These are phyloP conservation scores for Ardeotis arabs DNA, from an alignment of 2,113 vertebrate genomes.

Conservation along the genomic window DNA sequence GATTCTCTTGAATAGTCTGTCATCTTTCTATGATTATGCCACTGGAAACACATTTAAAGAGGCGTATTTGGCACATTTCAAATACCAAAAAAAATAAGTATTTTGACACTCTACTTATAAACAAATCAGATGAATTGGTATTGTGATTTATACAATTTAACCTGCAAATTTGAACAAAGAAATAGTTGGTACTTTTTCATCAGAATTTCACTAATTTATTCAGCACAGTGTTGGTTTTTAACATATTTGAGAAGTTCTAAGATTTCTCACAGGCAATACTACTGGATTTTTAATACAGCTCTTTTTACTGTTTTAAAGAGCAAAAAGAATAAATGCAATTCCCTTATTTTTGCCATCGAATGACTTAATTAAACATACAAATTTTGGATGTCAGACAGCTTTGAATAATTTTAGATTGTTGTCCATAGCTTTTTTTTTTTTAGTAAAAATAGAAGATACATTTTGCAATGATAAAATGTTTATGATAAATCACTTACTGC, in stretches of 20 bases:
- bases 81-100: constrained; percentile 2
- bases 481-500: background rate
- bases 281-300: background rate
- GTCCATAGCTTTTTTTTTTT: background rate
- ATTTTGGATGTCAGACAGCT: background rate
- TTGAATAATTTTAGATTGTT: background rate
- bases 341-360: background rate
- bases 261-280: background rate
- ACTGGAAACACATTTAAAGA: constrained; percentile 6
- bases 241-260: background rate
- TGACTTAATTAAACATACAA: background rate
- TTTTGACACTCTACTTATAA: constrained; percentile 26
- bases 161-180: background rate
- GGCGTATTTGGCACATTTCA: background rate
- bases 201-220: background rate
- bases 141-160: background rate
- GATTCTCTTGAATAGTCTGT: background rate
- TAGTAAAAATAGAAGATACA: background rate
- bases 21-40: background rate
- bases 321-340: background rate
- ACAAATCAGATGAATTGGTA: background rate
- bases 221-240: background rate
- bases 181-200: background rate
- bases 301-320: background rate
- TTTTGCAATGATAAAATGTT: background rate